A percentile compares a stretch with the other conserved stretches of the same genome.
These are phyloP conservation scores for Takifugu bimaculatus DNA, from an alignment of 2,113 vertebrate genomes.

Conservation along the genomic window DNA sequence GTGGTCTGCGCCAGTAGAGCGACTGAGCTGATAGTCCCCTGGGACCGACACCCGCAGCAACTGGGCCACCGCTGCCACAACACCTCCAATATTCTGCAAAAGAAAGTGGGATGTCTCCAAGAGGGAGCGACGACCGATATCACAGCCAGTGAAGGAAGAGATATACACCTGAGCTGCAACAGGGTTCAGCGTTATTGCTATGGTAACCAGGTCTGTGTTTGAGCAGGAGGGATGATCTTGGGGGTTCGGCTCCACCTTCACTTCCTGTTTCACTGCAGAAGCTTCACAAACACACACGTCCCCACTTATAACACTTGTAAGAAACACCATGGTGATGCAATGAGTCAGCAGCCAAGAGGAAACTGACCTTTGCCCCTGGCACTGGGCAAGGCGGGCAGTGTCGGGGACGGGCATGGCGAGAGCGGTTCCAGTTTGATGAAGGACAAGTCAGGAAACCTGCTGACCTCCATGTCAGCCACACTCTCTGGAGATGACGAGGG, in stretches of 20 bases:
- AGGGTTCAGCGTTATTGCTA: constrained; percentile 91
- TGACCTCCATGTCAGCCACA: constrained; percentile 84
- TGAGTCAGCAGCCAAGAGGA: neutral
- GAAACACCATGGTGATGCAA: neutral
- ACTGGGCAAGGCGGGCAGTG: constrained; percentile 87
- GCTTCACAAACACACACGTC: constrained; percentile 59
- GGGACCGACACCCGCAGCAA: constrained; percentile 85
- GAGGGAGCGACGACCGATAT: neutral
- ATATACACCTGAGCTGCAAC: constrained; percentile 84
- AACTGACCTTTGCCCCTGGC: constrained; percentile 84
- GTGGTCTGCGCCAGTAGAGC: too few relatives aligned
- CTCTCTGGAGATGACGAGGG: constrained; percentile 96
- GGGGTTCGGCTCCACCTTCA: constrained; percentile 84
- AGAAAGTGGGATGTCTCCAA: constrained; percentile 1
- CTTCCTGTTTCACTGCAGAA: constrained; percentile 82
- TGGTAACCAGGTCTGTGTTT: constrained; percentile 87
- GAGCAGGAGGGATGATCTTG: constrained; percentile 82
- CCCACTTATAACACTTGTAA: neutral
- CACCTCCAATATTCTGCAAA: constrained; percentile 82
- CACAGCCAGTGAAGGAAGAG: too few relatives aligned
- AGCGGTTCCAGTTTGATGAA: constrained; percentile 88
- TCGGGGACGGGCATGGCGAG: constrained; percentile 85
- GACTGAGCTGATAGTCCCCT: constrained; percentile 75
- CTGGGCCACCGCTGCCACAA: constrained; percentile 87
- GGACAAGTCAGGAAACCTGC: constrained; percentile 88